phyloP scores from a whole-genome alignment of 2,113 vertebrate genomes.

The Bagarius yarrelli region DNA sequence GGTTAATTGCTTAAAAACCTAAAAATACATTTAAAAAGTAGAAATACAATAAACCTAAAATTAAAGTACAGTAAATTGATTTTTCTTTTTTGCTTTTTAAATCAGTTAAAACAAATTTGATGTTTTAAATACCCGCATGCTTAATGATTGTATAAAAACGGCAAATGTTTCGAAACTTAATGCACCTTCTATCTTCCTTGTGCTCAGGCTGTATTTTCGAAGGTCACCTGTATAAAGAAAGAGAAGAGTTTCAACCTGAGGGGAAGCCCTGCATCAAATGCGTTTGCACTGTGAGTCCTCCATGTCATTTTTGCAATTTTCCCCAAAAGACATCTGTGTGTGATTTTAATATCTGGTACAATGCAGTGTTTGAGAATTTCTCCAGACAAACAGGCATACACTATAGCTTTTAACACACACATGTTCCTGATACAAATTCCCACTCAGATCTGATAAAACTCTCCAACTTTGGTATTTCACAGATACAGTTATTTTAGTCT shows the following conservation, averaged over 20 bases:
- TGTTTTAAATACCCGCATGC: too few relatives aligned
- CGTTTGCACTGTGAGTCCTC: slow-evolving; percentile 87
- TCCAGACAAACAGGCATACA: slow-evolving; percentile 8
- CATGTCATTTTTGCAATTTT: neutral
- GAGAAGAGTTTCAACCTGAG: slow-evolving; percentile 89
- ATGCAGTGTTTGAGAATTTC: neutral
- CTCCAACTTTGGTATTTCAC: neutral
- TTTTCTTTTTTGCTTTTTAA: too few relatives aligned
- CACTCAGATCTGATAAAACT: neutral
- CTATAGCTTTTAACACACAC: slow-evolving; percentile 12
- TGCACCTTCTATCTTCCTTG: slow-evolving; percentile 39
- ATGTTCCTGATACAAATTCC: slow-evolving; percentile 9
- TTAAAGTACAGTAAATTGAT: too few relatives aligned
- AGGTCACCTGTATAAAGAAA: slow-evolving; percentile 86
- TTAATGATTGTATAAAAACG: neutral
- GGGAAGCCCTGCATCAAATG: slow-evolving; percentile 88
- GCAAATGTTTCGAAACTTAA: neutral
- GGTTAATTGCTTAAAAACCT: too few relatives aligned
- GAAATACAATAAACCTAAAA: too few relatives aligned
- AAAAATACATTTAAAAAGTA: too few relatives aligned
- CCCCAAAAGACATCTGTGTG: neutral
- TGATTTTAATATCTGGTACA: neutral
- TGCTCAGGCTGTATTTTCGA: slow-evolving; percentile 89
- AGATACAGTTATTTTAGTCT: neutral
- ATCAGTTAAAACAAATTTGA: too few relatives aligned